These are phyloP conservation scores for Falco punctatus DNA, from an alignment of 2,113 vertebrate species.

Conservation along the genomic window DNA sequence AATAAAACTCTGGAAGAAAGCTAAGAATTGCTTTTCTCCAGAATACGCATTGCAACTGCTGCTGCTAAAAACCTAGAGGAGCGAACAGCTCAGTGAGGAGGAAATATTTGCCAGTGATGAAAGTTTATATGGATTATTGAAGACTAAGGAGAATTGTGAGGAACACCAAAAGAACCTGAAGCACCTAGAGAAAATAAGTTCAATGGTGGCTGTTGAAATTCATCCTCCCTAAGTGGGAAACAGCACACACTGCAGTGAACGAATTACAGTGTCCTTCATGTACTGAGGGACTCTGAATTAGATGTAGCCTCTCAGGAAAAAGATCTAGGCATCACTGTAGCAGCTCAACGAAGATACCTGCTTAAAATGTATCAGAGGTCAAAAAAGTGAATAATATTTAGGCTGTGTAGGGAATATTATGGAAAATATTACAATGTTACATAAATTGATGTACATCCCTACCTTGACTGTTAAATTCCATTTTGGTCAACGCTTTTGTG, in stretches of 20 bases:
- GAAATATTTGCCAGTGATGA: neutral
- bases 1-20: neutral
- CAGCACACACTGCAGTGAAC: neutral
- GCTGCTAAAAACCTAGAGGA: neutral
- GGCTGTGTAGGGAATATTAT: constrained; percentile 43
- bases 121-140: neutral
- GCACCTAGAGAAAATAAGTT: neutral
- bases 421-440: constrained; percentile 30
- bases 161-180: neutral
- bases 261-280: neutral
- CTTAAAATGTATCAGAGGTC: constrained; percentile 58
- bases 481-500: constrained; percentile 2
- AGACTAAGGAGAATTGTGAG: neutral
- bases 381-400: constrained; percentile 54
- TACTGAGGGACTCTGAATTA: constrained; percentile 8
- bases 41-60: neutral
- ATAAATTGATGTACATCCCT: constrained; percentile 23
- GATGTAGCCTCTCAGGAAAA: constrained; percentile 14
- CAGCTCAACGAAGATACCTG: constrained; percentile 21
- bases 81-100: neutral
- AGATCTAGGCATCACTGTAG: constrained; percentile 27
- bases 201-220: constrained; percentile 1
- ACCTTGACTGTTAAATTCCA: constrained; percentile 20
- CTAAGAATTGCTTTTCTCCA: neutral
- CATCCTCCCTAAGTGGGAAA: neutral